Percentiles rank a stretch among this genome's conserved stretches.
Evolutionary conservation across 2,797 vertebrate species (phyloP).

Genomic region (Lepidocolaptes lacrymiger): DNA sequence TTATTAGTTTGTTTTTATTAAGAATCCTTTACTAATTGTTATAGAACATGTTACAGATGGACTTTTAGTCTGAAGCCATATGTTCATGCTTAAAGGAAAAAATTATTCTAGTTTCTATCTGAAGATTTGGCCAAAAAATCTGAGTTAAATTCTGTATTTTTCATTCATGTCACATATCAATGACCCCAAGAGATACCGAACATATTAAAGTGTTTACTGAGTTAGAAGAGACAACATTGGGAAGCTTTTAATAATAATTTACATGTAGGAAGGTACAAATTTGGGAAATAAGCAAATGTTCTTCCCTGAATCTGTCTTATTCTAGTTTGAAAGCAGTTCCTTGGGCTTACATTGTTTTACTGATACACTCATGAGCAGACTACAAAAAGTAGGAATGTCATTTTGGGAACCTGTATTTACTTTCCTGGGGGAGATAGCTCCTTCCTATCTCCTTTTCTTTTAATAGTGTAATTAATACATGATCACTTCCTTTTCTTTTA

Average conservation of each 20-base stretch:
- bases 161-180: not conserved
- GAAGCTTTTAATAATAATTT: not conserved
- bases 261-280: not conserved
- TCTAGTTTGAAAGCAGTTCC: not conserved
- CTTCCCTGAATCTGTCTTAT: not conserved
- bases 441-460: not conserved
- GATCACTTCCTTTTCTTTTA: not conserved
- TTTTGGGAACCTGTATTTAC: not conserved
- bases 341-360: not conserved
- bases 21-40: not conserved
- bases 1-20: not conserved
- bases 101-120: not conserved
- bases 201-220: not conserved
- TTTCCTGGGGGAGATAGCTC: not conserved
- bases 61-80: not conserved
- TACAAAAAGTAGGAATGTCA: not conserved
- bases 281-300: not conserved
- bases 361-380: not conserved
- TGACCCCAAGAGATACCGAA: not conserved
- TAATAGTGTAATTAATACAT: not conserved
- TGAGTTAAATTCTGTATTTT: not conserved
- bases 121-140: not conserved
- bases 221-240: not conserved
- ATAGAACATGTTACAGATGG: not conserved
- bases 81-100: not conserved